These are phyloP conservation scores for Rallus crepitans DNA, from an alignment of 2,797 vertebrate species.

Conservation along the genomic window DNA sequence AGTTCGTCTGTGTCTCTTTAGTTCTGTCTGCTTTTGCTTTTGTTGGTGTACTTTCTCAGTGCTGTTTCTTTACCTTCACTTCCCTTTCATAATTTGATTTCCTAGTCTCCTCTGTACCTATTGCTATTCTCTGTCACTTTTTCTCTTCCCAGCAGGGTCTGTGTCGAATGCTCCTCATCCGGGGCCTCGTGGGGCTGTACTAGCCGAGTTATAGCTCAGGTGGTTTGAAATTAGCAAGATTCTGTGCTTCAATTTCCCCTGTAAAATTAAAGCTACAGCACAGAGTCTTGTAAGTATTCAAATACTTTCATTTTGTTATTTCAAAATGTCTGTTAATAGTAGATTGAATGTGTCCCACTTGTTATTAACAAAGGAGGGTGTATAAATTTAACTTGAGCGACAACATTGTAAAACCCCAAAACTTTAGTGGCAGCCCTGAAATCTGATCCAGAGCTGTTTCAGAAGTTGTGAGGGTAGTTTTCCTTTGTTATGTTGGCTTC, in stretches of 20 bases:
- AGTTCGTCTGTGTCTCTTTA: background rate
- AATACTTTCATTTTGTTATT: constrained; percentile 6
- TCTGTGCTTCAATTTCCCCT: constrained; percentile 56
- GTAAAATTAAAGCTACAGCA: constrained; percentile 51
- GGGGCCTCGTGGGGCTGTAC: background rate
- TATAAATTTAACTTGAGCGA: background rate
- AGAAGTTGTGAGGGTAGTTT: background rate
- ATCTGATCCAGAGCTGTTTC: background rate
- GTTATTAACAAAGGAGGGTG: background rate
- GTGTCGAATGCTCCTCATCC: background rate
- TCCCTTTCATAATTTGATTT: background rate
- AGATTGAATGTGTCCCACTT: background rate
- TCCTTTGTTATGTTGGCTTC: background rate
- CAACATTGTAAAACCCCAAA: background rate
- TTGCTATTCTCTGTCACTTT: constrained; percentile 38
- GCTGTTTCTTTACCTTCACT: background rate
- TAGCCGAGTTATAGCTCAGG: constrained; percentile 40
- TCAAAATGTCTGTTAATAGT: background rate
- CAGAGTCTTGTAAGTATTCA: constrained; percentile 64
- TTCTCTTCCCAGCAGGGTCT: constrained; percentile 47
- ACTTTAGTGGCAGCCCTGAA: background rate
- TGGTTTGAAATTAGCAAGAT: constrained; percentile 51
- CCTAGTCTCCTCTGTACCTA: background rate
- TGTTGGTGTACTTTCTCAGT: background rate
- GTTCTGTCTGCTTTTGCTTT: background rate